phyloP scores from a whole-genome alignment of 2,888 invertebrate genomes.

The Chirona hameri region DNA sequence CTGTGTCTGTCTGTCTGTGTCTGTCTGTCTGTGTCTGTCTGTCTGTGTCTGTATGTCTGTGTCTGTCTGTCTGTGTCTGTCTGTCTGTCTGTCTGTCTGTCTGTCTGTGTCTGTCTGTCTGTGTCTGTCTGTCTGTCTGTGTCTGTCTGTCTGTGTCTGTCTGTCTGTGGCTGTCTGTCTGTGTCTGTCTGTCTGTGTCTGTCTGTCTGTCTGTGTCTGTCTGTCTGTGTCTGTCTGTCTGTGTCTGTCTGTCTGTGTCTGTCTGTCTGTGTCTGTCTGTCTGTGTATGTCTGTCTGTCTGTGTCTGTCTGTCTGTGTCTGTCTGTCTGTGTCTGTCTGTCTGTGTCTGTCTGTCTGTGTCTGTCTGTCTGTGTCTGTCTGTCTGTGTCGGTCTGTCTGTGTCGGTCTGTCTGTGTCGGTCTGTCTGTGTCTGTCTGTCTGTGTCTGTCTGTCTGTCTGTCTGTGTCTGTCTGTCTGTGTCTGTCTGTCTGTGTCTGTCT shows the following conservation, averaged over 20 bases:
- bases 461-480: too few species aligned
- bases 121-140: not conserved
- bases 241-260: not conserved
- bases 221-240: not conserved
- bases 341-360: not conserved
- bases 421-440: too few species aligned
- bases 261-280: not conserved
- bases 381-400: not conserved
- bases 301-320: too few species aligned
- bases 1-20: too few species aligned
- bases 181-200: too few species aligned
- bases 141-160: too few species aligned
- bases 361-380: not conserved
- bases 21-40: too few species aligned
- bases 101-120: not conserved
- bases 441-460: too few species aligned
- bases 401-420: too few species aligned
- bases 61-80: not conserved
- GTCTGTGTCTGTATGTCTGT: not conserved
- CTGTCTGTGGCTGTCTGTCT: too few species aligned
- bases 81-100: not conserved
- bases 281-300: too few species aligned
- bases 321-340: not conserved
- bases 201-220: too few species aligned
- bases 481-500: not conserved